These are phyloP conservation scores for Mugil cephalus DNA, from an alignment of 2,113 vertebrate species.

Conservation along the genomic window DNA sequence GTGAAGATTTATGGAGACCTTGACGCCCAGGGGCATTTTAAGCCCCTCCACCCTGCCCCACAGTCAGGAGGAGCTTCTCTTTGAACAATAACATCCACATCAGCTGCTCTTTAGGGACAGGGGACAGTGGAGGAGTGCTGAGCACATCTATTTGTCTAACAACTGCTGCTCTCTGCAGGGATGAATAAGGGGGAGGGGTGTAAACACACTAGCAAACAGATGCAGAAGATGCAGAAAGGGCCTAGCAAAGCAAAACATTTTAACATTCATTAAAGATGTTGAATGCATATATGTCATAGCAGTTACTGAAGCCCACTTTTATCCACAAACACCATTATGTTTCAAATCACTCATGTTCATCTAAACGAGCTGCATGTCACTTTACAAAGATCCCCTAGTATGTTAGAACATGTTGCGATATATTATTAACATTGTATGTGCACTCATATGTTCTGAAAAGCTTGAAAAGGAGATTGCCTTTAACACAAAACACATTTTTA, in stretches of 20 bases:
- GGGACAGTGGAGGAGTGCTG: slow-evolving; percentile 53
- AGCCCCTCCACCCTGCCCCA: slow-evolving; percentile 79
- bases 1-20: slow-evolving; percentile 93
- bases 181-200: slow-evolving; percentile 16
- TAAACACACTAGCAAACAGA: slow-evolving; percentile 24
- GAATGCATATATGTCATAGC: background rate
- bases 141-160: slow-evolving; percentile 89
- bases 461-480: too few relatives aligned
- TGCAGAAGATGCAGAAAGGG: slow-evolving; percentile 4
- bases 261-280: background rate
- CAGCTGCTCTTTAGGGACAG: slow-evolving; percentile 77
- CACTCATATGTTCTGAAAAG: too few relatives aligned
- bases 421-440: too few relatives aligned
- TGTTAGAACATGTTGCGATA: too few relatives aligned
- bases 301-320: too few relatives aligned
- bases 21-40: slow-evolving; percentile 83
- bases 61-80: slow-evolving; percentile 88
- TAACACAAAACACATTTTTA: too few relatives aligned
- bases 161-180: slow-evolving; percentile 78
- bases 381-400: too few relatives aligned
- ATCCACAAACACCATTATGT: too few relatives aligned
- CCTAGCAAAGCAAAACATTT: background rate
- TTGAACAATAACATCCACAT: slow-evolving; percentile 93
- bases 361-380: too few relatives aligned
- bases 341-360: too few relatives aligned